Percentiles rank a stretch among this genome's conserved stretches.
Evolutionary conservation across 2,888 invertebrate genomes (phyloP).

Genomic region (Protodeltote pygarga): DNA sequence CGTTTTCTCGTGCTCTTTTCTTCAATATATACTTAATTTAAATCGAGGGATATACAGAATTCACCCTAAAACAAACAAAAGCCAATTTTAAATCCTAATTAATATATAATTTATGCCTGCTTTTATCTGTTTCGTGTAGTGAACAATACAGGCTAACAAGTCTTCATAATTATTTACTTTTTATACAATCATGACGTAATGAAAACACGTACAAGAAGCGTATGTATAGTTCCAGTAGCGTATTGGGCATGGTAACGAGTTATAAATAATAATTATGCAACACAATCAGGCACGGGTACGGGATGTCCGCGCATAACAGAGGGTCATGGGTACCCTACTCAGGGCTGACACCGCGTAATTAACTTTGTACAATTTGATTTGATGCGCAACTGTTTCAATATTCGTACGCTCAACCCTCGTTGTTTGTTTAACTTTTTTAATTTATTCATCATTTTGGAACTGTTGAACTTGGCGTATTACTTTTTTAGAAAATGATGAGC

Average conservation of each 20-base stretch:
- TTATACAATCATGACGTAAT: constrained; percentile 8
- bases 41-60: no score
- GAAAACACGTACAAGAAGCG: constrained; percentile 14
- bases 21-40: constrained; percentile 42
- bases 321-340: constrained; percentile 64
- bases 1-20: constrained; percentile 36
- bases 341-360: constrained; percentile 73
- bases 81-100: no score
- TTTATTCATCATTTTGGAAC: constrained; percentile 42
- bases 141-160: constrained; percentile 6
- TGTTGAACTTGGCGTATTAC: constrained; percentile 9
- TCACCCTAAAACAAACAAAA: no score
- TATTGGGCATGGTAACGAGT: constrained; percentile 43
- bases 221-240: constrained; percentile 26
- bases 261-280: constrained; percentile 62
- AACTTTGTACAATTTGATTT: constrained; percentile 77
- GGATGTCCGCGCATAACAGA: constrained; percentile 33
- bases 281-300: constrained; percentile 48
- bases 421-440: constrained; percentile 35
- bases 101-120: no score
- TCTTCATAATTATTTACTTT: constrained; percentile 1
- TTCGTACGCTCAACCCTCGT: constrained; percentile 58
- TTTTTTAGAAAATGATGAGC: no score
- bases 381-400: constrained; percentile 71
- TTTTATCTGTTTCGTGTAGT: no score